Percentiles rank a stretch among this genome's conserved stretches.
phyloP scores from a whole-genome alignment of 2,797 vertebrate species.

The Iguana delicatissima region DNA sequence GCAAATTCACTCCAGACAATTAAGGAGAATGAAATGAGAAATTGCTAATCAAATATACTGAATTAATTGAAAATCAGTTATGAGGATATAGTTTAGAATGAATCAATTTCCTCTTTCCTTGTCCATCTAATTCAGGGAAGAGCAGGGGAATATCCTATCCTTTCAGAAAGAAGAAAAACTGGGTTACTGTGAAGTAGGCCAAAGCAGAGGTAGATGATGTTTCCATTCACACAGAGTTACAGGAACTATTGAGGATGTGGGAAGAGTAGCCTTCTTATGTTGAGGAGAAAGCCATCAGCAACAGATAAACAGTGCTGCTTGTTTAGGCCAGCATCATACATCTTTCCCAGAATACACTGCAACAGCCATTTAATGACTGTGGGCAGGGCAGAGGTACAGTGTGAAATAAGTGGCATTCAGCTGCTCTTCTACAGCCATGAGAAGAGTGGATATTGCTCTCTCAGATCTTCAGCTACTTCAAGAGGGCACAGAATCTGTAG shows the following conservation, averaged over 20 bases:
- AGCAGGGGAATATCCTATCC: not conserved
- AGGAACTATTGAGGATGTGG: not conserved
- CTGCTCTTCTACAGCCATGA: too few species aligned
- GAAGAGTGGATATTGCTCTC: too few species aligned
- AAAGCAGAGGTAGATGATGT: not conserved
- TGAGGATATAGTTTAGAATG: not conserved
- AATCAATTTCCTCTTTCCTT: not conserved
- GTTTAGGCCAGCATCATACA: too few species aligned
- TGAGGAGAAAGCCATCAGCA: not conserved
- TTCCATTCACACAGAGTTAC: not conserved
- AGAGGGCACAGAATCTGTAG: too few species aligned
- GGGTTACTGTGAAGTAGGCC: not conserved
- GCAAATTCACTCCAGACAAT: not conserved
- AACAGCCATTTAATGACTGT: too few species aligned
- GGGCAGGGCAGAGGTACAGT: too few species aligned
- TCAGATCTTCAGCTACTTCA: too few species aligned
- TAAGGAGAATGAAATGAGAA: not conserved
- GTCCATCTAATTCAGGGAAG: not conserved
- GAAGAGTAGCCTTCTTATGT: not conserved
- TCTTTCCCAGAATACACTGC: too few species aligned
- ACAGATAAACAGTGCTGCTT: not conserved
- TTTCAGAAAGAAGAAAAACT: not conserved
- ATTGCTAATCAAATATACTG: not conserved
- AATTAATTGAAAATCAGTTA: not conserved
- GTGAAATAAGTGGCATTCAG: too few species aligned